Evolutionary conservation across 2,797 vertebrate genomes (phyloP).

Genomic region (Tauraco hartlaubi): DNA sequence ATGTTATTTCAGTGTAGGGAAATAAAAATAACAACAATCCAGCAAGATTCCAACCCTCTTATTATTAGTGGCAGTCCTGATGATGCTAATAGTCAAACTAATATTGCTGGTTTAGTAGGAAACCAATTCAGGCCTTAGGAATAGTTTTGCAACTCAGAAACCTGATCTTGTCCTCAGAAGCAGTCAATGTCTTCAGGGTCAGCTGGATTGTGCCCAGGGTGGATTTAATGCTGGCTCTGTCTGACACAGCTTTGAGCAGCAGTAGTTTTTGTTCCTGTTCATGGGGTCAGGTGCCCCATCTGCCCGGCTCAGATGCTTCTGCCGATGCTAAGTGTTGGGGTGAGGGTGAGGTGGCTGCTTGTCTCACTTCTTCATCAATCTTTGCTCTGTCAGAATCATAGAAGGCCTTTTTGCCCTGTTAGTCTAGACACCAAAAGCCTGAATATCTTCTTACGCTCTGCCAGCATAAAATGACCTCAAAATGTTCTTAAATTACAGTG

Average conservation of each 20-base stretch:
- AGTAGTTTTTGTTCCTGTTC: slow-evolving; percentile 3
- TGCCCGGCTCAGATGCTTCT: slow-evolving; percentile 21
- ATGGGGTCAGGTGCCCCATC: neutral
- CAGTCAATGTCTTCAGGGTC: neutral
- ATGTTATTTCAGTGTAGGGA: neutral
- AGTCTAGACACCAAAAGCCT: slow-evolving; percentile 58
- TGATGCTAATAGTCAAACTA: neutral
- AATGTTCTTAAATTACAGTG: slow-evolving; percentile 58
- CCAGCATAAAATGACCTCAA: slow-evolving; percentile 47
- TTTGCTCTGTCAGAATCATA: slow-evolving; percentile 20
- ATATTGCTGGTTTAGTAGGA: neutral
- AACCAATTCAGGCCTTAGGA: neutral
- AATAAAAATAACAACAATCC: neutral
- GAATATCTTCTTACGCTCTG: slow-evolving; percentile 3
- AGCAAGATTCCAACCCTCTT: neutral
- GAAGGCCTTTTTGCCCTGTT: slow-evolving; percentile 60
- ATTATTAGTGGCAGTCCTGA: neutral
- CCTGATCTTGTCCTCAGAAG: neutral
- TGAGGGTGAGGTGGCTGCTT: slow-evolving; percentile 14
- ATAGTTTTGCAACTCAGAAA: neutral
- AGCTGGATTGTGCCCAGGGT: neutral
- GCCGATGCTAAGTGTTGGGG: slow-evolving; percentile 1
- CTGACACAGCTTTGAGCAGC: neutral
- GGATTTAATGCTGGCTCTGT: slow-evolving; percentile 17
- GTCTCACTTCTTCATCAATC: slow-evolving; percentile 50